Percentiles rank a stretch among this genome's conserved stretches.
phyloP scores from a whole-genome alignment of 2,888 invertebrate species.

The Heliconius charithonia region DNA sequence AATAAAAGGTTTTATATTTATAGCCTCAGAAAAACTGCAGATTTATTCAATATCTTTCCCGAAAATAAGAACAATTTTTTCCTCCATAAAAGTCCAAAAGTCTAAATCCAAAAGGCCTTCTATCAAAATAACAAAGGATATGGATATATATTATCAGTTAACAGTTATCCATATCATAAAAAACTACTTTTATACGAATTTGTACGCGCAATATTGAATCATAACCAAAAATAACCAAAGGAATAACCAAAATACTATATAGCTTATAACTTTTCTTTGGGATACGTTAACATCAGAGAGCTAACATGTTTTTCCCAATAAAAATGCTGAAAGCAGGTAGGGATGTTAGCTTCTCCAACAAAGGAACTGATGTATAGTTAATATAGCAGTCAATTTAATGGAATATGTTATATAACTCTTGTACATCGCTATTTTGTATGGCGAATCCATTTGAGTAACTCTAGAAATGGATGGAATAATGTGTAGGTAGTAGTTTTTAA shows the following conservation, averaged over 20 bases:
- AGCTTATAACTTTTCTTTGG: constrained; percentile 4
- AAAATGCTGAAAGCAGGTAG: constrained; percentile 35
- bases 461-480: background rate
- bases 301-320: constrained; percentile 37
- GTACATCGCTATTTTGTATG: constrained; percentile 34
- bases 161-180: constrained; percentile 6
- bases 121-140: background rate
- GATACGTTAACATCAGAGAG: constrained; percentile 10
- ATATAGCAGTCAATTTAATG: constrained; percentile 42
- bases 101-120: background rate
- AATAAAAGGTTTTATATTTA: no score
- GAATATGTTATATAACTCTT: constrained; percentile 42
- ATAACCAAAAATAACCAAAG: background rate
- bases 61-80: no score
- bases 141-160: background rate
- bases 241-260: background rate
- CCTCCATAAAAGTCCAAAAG: no score
- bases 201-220: background rate
- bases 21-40: no score
- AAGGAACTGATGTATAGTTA: constrained; percentile 38
- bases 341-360: constrained; percentile 26
- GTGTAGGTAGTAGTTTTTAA: no score
- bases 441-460: constrained; percentile 5
- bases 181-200: background rate
- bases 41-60: no score